A percentile compares a stretch with the other conserved stretches of the same genome.
Evolutionary conservation across 2,888 invertebrate species (phyloP).

Genomic region (Plagiodera versicolora): DNA sequence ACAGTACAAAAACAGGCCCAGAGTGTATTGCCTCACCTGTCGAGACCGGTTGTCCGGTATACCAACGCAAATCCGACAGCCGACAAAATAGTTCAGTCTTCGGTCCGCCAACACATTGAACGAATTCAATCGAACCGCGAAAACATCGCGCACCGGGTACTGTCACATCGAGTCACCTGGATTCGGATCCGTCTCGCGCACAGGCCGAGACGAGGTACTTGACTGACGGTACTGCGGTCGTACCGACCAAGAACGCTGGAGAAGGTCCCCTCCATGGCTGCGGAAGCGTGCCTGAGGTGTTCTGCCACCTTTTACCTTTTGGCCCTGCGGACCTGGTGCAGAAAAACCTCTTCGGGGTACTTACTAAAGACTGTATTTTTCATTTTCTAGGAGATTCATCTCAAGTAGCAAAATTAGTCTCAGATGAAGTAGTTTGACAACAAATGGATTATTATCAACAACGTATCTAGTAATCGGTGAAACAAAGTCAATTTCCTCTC

Average conservation of each 20-base stretch:
- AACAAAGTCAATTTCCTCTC: no score
- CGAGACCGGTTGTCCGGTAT: no score
- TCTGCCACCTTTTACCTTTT: no score
- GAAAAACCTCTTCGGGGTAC: no score
- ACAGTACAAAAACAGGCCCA: slow-evolving; percentile 40
- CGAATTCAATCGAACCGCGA: neutral
- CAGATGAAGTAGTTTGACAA: no score
- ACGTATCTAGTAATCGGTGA: no score
- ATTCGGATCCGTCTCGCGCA: neutral
- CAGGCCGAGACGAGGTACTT: slow-evolving; percentile 34
- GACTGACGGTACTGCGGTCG: slow-evolving; percentile 28
- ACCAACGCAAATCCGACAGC: no score
- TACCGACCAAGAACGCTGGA: neutral
- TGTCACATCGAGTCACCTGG: slow-evolving; percentile 8
- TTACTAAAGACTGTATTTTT: no score
- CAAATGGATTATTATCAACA: no score
- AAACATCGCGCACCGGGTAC: neutral
- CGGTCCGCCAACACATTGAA: neutral
- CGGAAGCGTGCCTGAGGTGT: neutral
- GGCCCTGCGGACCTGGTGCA: no score
- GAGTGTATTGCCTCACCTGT: slow-evolving; percentile 11
- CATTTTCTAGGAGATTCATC: no score
- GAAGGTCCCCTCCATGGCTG: neutral
- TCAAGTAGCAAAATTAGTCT: no score
- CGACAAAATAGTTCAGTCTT: neutral